These are phyloP conservation scores for Schizopygopsis pylzovi DNA, from an alignment of 2,797 vertebrate species.

Conservation along the genomic window DNA sequence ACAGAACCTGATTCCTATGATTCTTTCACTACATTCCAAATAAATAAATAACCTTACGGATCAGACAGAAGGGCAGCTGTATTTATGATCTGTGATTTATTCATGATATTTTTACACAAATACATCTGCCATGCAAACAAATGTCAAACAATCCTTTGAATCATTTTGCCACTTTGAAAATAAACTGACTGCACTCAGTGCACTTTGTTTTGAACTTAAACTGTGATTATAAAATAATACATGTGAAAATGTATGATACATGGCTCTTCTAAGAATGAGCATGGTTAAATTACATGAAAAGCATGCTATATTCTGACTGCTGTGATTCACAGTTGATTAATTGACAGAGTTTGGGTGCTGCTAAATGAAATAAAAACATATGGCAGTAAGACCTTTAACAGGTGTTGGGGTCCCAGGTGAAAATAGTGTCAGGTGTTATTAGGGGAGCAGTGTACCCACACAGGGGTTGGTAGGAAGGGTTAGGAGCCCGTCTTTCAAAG, in stretches of 20 bases:
- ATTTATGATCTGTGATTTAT: conserved; percentile 12
- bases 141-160: background rate
- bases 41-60: background rate
- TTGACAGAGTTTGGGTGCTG: background rate
- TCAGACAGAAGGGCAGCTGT: background rate
- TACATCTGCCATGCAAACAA: background rate
- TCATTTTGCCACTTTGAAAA: background rate
- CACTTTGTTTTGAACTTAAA: background rate
- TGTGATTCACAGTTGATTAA: background rate
- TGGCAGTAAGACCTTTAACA: conserved; percentile 59
- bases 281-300: background rate
- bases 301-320: background rate
- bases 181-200: background rate
- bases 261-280: background rate
- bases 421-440: conserved; percentile 46
- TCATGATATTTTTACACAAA: background rate
- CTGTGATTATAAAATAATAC: background rate
- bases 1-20: background rate
- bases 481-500: conserved; percentile 64
- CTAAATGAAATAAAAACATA: conserved; percentile 7
- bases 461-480: conserved; percentile 64
- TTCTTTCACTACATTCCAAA: background rate
- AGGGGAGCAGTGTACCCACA: conserved; percentile 61
- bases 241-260: background rate
- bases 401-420: conserved; percentile 62